Base-by-base conservation (phyloP, 2,113 vertebrate genomes). In the Siniperca knerii region DNA sequence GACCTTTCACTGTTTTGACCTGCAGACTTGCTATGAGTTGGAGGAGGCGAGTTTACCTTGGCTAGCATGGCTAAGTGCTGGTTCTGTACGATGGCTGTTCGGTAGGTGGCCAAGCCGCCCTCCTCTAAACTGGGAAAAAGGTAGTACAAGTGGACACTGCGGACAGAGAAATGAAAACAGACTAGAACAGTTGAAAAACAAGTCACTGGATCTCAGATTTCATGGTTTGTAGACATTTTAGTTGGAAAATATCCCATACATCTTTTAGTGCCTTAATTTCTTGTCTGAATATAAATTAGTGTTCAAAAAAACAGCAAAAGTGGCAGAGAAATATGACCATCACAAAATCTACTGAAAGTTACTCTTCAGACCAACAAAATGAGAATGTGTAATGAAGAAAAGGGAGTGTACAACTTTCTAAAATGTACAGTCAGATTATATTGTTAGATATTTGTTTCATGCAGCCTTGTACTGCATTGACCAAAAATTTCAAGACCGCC, bases 11-110 rank as follows among this genome's bases (percentile, higher is more conserved):
- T 23, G 11, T 2, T 65, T 9, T 52, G 75, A 77, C 82, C 85
- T 68, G 76, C 62, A 55, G 69, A 42, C 62, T 50, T 20, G 46
- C 69, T 50, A 69, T 3, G 46, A 76, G 64, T 16, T 4, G 62
- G 21, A 13, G 78, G 80, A 35, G 42, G 13, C 4, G 62, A 2
- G 29, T 25, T 77, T 95, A 99, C 98, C 98, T 99, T 99, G 18
- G 98, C 98, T 23, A 99, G 89, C 98, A 99, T 98, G 85, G 98
- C 98, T 57, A 99, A 95, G 93, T 99, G 98, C 11, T 99, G 98
- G 88, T 99, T 99, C 96, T 99, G 98, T 5, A 99, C 98, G 0
- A 99, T 99, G 86, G 98, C 98, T 0, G 98, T 99, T 66, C 98
- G 96, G 86, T 99, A 99, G 0, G 98, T 99, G 33, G 98, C 98